Evolutionary conservation across 2,797 vertebrate species (phyloP).

Genomic region (Pampus argenteus): DNA sequence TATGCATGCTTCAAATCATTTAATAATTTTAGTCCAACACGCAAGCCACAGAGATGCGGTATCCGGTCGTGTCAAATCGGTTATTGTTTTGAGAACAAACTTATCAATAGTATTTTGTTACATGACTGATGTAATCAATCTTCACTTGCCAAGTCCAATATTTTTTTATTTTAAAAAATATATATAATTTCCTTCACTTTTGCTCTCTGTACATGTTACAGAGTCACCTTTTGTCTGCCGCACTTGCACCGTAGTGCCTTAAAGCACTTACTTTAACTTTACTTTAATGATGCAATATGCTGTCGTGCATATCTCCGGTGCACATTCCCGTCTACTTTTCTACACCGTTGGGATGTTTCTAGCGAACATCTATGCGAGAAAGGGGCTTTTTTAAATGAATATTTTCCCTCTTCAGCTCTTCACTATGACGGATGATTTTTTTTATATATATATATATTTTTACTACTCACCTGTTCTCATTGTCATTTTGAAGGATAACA

Average conservation of each 20-base stretch:
- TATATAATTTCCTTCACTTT: constrained; percentile 40
- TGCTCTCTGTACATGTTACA: constrained; percentile 12
- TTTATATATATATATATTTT: too few relatives aligned
- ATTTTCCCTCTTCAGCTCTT: not conserved
- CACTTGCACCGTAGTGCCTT: constrained; percentile 52
- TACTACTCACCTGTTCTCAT: constrained; percentile 66
- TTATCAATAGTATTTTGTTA: constrained; percentile 7
- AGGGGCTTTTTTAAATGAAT: not conserved
- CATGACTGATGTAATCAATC: constrained; percentile 35
- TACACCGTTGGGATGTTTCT: not conserved
- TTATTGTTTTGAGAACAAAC: constrained; percentile 9
- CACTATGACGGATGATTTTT: too few relatives aligned
- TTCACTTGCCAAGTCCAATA: constrained; percentile 30
- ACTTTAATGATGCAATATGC: constrained; percentile 7
- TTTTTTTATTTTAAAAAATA: constrained; percentile 11
- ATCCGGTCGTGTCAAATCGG: constrained; percentile 33
- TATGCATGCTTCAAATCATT: constrained; percentile 11
- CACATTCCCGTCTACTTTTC: constrained; percentile 14
- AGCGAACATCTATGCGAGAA: not conserved
- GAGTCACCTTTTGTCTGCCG: constrained; percentile 23
- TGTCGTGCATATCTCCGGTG: constrained; percentile 44
- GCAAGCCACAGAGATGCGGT: constrained; percentile 31
- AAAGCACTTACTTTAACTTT: constrained; percentile 50
- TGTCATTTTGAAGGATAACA: constrained; percentile 80
- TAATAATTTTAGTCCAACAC: not conserved